A percentile compares a stretch with the other conserved stretches of the same genome.
phyloP scores from a whole-genome alignment of 2,113 vertebrate genomes.

The Chascanopsetta lugubris region DNA sequence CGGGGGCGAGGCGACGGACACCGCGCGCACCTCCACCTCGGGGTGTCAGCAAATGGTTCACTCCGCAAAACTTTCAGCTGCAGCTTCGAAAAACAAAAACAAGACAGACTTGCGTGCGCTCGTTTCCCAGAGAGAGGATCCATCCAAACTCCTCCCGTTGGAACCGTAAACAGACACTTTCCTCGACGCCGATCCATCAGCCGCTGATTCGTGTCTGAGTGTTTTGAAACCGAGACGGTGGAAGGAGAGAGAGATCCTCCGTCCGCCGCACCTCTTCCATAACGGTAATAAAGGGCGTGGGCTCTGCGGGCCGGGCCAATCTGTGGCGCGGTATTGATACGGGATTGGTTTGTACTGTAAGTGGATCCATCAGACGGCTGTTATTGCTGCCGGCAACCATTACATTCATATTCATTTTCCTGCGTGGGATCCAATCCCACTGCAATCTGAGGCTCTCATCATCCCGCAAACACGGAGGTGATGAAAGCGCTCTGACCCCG shows the following conservation, averaged over 20 bases:
- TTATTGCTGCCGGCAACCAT: slow-evolving; percentile 52
- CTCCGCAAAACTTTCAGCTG: neutral
- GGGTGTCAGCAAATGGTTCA: too few species aligned
- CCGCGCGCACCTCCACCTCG: too few species aligned
- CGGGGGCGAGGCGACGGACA: too few species aligned
- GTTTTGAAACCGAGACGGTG: neutral
- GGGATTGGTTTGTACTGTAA: slow-evolving; percentile 66
- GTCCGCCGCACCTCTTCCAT: slow-evolving; percentile 37
- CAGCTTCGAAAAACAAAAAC: neutral
- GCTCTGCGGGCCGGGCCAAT: slow-evolving; percentile 44
- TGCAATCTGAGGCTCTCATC: slow-evolving; percentile 63
- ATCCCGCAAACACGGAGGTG: slow-evolving; percentile 41
- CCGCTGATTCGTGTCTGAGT: slow-evolving; percentile 41
- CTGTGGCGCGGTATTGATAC: slow-evolving; percentile 49
- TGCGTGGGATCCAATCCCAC: slow-evolving; percentile 60
- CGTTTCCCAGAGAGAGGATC: slow-evolving; percentile 12
- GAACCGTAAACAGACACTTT: slow-evolving; percentile 2
- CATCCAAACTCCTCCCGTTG: slow-evolving; percentile 16
- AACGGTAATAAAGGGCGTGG: slow-evolving; percentile 24
- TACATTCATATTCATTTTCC: slow-evolving; percentile 62
- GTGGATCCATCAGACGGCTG: slow-evolving; percentile 40
- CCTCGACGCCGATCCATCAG: slow-evolving; percentile 36
- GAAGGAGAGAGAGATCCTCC: too few species aligned
- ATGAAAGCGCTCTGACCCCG: slow-evolving; percentile 58
- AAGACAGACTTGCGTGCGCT: slow-evolving; percentile 10